These are phyloP conservation scores for Isurus oxyrinchus DNA, from an alignment of 2,113 vertebrate species.

Conservation along the genomic window DNA sequence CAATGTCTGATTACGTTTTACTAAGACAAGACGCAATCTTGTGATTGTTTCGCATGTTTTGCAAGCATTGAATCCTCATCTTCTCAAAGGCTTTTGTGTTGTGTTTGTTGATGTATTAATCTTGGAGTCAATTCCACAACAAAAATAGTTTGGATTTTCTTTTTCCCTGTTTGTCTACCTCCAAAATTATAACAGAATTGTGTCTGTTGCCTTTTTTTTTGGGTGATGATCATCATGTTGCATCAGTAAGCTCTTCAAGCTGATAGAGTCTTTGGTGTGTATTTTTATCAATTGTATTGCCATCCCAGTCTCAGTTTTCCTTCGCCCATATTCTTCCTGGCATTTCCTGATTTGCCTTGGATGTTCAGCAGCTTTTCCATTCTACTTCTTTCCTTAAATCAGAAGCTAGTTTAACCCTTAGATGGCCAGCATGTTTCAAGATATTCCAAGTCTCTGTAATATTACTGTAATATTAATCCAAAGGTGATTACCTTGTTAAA, in stretches of 20 bases:
- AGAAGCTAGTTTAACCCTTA: neutral
- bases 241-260: neutral
- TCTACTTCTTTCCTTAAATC: neutral
- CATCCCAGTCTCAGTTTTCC: neutral
- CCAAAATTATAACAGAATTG: neutral
- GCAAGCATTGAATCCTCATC: neutral
- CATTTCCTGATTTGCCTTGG: neutral
- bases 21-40: neutral
- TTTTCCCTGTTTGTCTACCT: neutral
- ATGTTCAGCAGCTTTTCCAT: neutral
- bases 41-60: neutral
- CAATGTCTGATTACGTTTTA: neutral
- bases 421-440: neutral
- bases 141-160: neutral
- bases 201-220: neutral
- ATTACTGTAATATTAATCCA: neutral
- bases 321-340: neutral
- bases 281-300: neutral
- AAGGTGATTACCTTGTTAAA: neutral
- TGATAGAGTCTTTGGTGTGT: neutral
- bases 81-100: neutral
- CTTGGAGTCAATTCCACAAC: neutral
- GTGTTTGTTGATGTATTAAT: neutral
- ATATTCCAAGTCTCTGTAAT: neutral
- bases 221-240: neutral